These are phyloP conservation scores for Leptopilina myrica DNA, from an alignment of 2,888 invertebrate species.

Conservation along the genomic window DNA sequence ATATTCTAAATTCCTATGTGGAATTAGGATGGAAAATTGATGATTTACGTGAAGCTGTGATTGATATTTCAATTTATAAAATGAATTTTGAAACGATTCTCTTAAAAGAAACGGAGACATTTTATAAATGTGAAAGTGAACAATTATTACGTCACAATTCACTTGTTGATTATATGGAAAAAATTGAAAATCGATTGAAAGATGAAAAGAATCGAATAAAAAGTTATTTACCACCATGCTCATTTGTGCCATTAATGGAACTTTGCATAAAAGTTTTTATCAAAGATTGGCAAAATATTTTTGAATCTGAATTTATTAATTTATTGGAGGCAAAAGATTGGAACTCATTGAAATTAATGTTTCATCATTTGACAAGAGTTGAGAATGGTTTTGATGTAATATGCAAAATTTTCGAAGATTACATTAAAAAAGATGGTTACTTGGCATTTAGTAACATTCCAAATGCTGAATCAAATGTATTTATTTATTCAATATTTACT, in stretches of 20 bases:
- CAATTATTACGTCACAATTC: slow-evolving; percentile 96
- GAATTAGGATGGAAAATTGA: slow-evolving; percentile 85
- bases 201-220: slow-evolving; percentile 97
- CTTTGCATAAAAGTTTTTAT: slow-evolving; percentile 97
- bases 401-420: slow-evolving; percentile 91
- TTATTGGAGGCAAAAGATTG: slow-evolving; percentile 96
- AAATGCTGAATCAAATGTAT: slow-evolving; percentile 91
- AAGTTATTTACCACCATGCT: slow-evolving; percentile 96
- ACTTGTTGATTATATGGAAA: slow-evolving; percentile 99
- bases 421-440: slow-evolving; percentile 94
- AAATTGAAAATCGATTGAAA: slow-evolving; percentile 94
- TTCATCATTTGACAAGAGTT: slow-evolving; percentile 93
- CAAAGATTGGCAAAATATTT: slow-evolving; percentile 96
- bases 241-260: slow-evolving; percentile 90
- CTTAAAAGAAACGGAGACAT: slow-evolving; percentile 95
- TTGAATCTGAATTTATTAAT: slow-evolving; percentile 95
- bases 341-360: slow-evolving; percentile 96
- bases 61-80: slow-evolving; percentile 92
- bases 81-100: slow-evolving; percentile 97
- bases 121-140: slow-evolving; percentile 95
- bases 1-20: slow-evolving; percentile 99
- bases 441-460: slow-evolving; percentile 96
- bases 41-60: slow-evolving; percentile 87
- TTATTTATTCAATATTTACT: slow-evolving; percentile 59
- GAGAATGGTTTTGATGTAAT: slow-evolving; percentile 94